Percentiles rank a stretch among this genome's conserved stretches.
Conservation (phyloP, 2,113 vertebrate species). For the Phalacrocorax carbo region DNA sequence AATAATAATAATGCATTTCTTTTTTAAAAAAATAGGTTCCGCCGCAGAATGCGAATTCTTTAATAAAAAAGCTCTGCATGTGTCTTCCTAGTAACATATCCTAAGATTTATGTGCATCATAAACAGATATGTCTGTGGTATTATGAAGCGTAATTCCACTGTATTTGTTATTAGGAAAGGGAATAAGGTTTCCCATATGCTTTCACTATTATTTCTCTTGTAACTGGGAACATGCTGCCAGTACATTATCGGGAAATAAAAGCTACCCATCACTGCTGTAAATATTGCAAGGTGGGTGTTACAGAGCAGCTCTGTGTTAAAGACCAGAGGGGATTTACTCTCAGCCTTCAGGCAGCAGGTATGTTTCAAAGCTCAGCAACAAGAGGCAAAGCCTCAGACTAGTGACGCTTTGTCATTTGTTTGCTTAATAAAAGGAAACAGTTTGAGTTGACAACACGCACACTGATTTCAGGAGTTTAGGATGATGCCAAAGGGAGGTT, state of each 20-base stretch:
- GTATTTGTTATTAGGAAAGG: slow-evolving; percentile 56
- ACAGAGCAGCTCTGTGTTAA: neutral
- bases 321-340: neutral
- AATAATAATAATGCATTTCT: neutral
- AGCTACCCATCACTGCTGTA: neutral
- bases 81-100: neutral
- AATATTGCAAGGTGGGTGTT: neutral
- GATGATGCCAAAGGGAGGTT: neutral
- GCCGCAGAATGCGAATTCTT: neutral
- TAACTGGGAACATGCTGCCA: neutral
- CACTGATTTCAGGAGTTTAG: neutral
- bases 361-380: neutral
- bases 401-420: neutral
- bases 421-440: neutral
- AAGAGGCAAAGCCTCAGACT: neutral
- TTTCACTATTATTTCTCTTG: slow-evolving; percentile 39
- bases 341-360: neutral
- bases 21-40: neutral
- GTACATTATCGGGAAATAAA: neutral
- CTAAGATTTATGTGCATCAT: slow-evolving; percentile 38
- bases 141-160: slow-evolving; percentile 34
- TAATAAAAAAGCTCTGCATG: neutral
- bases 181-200: slow-evolving; percentile 44
- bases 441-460: neutral
- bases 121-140: slow-evolving; percentile 17